phyloP scores from a whole-genome alignment of 1,140 invertebrate species.

The Epicauta chinensis region DNA sequence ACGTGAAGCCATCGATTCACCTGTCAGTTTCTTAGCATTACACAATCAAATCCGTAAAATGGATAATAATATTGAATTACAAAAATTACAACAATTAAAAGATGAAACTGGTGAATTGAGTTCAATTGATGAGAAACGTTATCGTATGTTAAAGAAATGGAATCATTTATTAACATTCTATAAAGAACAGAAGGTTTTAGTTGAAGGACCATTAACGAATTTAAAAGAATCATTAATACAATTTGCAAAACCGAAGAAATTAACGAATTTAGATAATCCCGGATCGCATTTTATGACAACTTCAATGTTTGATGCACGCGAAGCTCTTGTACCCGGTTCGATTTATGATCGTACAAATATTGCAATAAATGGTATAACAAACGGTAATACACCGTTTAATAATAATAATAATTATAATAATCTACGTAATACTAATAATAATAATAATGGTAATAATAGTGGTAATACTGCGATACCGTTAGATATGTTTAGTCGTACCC shows the following conservation, averaged over 20 bases:
- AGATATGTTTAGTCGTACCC: slow-evolving; percentile 60
- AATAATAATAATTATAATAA: slow-evolving; percentile 1
- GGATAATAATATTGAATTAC: slow-evolving; percentile 82
- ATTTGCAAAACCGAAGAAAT: slow-evolving; percentile 94
- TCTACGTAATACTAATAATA: slow-evolving; percentile 5
- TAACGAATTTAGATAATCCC: slow-evolving; percentile 90
- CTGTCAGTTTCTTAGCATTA: slow-evolving; percentile 92
- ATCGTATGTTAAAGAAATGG: slow-evolving; percentile 92
- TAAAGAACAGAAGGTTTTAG: slow-evolving; percentile 95
- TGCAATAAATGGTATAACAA: slow-evolving; percentile 26
- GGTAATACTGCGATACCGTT: slow-evolving; percentile 41
- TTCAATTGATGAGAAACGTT: slow-evolving; percentile 90
- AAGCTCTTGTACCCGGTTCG: slow-evolving; percentile 81
- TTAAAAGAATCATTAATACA: slow-evolving; percentile 95
- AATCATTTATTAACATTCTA: slow-evolving; percentile 97
- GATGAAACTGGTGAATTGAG: slow-evolving; percentile 96
- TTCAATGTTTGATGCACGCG: slow-evolving; percentile 86
- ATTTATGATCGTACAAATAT: slow-evolving; percentile 59
- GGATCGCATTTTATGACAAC: slow-evolving; percentile 97
- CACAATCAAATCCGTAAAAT: slow-evolving; percentile 97
- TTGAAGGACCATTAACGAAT: slow-evolving; percentile 97
- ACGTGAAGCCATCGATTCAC: slow-evolving; percentile 95
- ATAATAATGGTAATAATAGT: too few relatives aligned
- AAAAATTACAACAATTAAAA: slow-evolving; percentile 94
- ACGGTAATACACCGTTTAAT: slow-evolving; percentile 2